Conservation (phyloP, 2,113 vertebrate species). For the Numida meleagris region DNA sequence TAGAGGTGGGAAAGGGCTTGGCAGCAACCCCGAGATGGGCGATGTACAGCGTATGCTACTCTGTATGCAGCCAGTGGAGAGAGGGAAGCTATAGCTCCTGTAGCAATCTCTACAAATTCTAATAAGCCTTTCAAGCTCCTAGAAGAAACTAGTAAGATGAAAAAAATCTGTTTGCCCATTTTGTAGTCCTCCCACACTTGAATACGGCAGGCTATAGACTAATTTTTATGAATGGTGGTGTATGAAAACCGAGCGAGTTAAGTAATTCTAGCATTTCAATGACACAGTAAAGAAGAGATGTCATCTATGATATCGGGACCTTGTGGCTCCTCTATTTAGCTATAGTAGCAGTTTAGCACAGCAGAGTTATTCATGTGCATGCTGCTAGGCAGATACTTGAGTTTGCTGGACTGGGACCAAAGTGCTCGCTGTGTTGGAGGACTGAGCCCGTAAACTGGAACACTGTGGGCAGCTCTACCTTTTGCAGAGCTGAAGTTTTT, state of each 20-base stretch:
- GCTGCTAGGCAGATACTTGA: not conserved
- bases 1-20: not conserved
- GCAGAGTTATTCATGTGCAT: slow-evolving; percentile 25
- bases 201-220: not conserved
- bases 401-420: slow-evolving; percentile 48
- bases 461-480: slow-evolving; percentile 56
- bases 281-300: not conserved
- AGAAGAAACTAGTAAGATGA: not conserved
- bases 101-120: not conserved
- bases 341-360: slow-evolving; percentile 52
- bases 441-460: slow-evolving; percentile 45
- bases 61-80: not conserved
- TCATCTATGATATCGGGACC: slow-evolving; percentile 23
- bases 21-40: not conserved
- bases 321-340: slow-evolving; percentile 43
- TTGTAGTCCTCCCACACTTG: not conserved
- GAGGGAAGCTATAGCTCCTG: not conserved
- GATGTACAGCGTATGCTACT: not conserved
- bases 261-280: not conserved
- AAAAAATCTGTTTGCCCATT: not conserved
- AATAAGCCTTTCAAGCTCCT: not conserved
- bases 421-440: slow-evolving; percentile 42
- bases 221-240: slow-evolving; percentile 49
- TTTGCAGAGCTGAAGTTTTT: slow-evolving; percentile 50
- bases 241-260: slow-evolving; percentile 2